Conservation (phyloP, 2,113 vertebrate species). For the Bos javanicus region DNA sequence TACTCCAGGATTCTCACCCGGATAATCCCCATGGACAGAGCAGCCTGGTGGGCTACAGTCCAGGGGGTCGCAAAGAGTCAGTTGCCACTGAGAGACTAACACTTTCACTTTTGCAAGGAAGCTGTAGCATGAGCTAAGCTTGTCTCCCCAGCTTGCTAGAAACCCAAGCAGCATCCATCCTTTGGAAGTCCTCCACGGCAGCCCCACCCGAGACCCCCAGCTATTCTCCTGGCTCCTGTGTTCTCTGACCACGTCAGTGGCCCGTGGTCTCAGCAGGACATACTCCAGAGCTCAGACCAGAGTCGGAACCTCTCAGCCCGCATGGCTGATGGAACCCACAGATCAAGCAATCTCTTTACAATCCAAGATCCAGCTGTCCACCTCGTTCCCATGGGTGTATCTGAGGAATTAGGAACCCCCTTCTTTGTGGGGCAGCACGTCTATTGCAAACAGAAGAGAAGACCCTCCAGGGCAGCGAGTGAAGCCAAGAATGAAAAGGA, state of each 20-base stretch:
- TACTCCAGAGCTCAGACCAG: neutral
- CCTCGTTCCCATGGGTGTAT: rapidly evolving
- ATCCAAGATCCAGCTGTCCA: rapidly evolving
- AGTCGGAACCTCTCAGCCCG: neutral
- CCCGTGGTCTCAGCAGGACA: rapidly evolving
- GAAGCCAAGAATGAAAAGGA: rapidly evolving
- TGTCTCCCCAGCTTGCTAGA: neutral
- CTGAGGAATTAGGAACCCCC: neutral
- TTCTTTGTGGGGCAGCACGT: rapidly evolving
- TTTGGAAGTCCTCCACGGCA: neutral
- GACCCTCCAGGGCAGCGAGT: rapidly evolving
- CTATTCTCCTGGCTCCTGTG: rapidly evolving
- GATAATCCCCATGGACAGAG: neutral
- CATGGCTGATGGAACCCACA: rapidly evolving
- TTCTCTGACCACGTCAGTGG: rapidly evolving
- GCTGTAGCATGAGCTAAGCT: rapidly evolving
- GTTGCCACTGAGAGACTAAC: neutral
- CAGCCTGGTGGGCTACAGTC: neutral
- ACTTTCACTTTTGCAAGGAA: neutral
- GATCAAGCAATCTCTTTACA: rapidly evolving
- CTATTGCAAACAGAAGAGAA: neutral
- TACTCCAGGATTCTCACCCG: rapidly evolving
- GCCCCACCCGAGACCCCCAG: rapidly evolving
- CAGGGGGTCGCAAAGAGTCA: neutral
- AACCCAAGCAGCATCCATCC: neutral